These are phyloP conservation scores for Phocoena phocoena DNA, from an alignment of 2,113 vertebrate species.

Conservation along the genomic window DNA sequence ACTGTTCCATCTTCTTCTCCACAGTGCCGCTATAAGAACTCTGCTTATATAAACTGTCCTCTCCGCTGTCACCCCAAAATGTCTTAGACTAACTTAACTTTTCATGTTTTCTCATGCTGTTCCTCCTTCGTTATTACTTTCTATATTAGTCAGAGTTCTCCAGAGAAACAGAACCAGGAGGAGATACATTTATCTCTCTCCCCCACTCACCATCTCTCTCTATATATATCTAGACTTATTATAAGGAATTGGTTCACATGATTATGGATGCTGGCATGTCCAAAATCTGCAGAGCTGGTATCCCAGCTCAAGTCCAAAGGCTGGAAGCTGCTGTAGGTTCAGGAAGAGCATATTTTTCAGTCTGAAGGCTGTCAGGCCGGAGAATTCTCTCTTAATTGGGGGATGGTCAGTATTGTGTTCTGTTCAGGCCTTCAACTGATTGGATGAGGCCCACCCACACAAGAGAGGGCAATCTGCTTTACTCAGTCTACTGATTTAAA, in stretches of 20 bases:
- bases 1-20: not conserved
- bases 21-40: not conserved
- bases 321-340: not conserved
- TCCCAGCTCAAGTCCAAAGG: not conserved
- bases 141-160: not conserved
- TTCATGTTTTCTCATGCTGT: not conserved
- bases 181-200: not conserved
- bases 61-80: not conserved
- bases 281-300: not conserved
- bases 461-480: not conserved
- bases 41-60: not conserved
- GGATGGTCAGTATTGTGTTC: not conserved
- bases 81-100: not conserved
- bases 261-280: not conserved
- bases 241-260: not conserved
- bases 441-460: not conserved
- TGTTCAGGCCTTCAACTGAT: not conserved
- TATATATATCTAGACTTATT: not conserved
- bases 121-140: not conserved
- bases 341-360: not conserved
- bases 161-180: not conserved
- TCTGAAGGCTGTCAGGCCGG: not conserved
- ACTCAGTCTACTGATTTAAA: not conserved
- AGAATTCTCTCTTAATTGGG: not conserved
- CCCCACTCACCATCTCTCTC: too few relatives aligned